Base-by-base conservation (phyloP, 2,888 invertebrate species). In the Chirona hameri region DNA sequence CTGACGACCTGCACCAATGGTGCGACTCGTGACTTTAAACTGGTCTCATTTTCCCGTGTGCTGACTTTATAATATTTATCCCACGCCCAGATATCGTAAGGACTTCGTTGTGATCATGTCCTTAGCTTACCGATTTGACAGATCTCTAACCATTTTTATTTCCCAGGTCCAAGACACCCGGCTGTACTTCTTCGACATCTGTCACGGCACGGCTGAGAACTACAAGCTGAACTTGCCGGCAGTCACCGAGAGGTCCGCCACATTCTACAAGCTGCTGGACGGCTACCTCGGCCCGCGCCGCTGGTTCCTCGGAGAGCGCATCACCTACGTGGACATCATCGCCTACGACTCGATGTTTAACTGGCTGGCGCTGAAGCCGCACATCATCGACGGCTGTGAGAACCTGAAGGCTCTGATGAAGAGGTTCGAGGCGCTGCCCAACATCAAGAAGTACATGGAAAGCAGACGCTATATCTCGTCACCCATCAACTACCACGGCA, bases 301-400 rank as follows among this genome's bases (percentile, higher is more conserved):
- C 55, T 86, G 84, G 83, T 79, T 86, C 4, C 83, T 83, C 29
- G 86, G 85, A 24, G 83, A 83, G 14, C 72, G 83, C 15, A 81
- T 86, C 15, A 85, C 84, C 29, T 85, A 85, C 76, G 85, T 85
- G 24, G 85, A 85, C 72, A 84, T 85, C 31, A 82, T 85, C 81
- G 82, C 83, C 7, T 85, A 85, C 81, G 85, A 85, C 60, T n/a
- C n/a, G 60, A n/a, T 60, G n/a, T 1, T 0, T 3, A 60, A 60
- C 60, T 60, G 24, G n/a, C 9, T n/a, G 9, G 24, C n/a, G 60
- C 10, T n/a, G n/a, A n/a, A 60, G n/a, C n/a, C 60, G 60, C 1
- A 24, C 21, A 18, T 60, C 9, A 24, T 60, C n/a, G 10, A 60
- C 9, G n/a, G 60, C 24, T 24, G n/a, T 9, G 60, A 60, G 4